Conservation (phyloP, 2,888 invertebrate species). For the Conomelus anceps region DNA sequence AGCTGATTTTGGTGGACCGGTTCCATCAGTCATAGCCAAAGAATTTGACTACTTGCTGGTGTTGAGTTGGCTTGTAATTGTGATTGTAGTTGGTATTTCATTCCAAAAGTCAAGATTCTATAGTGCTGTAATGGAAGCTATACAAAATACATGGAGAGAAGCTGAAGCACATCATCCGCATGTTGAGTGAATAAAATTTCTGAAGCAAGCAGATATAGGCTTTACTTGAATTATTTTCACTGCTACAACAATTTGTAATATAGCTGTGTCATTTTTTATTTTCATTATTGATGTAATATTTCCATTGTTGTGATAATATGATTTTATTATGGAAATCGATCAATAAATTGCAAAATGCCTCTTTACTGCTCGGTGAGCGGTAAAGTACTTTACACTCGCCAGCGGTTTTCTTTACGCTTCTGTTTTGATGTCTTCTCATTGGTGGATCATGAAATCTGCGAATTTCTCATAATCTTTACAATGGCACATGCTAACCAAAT, state of each 20-base stretch:
- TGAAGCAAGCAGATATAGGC: not conserved
- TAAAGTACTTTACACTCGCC: too few species aligned
- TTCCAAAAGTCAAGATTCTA: conserved; percentile 71
- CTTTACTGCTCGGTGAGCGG: too few species aligned
- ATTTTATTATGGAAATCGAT: not conserved
- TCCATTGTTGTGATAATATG: not conserved
- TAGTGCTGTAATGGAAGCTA: conserved; percentile 71
- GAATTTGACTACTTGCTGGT: conserved; percentile 76
- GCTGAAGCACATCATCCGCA: conserved; percentile 77
- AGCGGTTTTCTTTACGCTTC: too few species aligned
- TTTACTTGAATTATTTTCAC: not conserved
- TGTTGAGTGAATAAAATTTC: conserved; percentile 49
- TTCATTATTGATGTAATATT: not conserved
- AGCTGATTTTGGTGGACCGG: conserved; percentile 71
- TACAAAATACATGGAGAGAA: conserved; percentile 82
- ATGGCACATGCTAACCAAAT: too few species aligned
- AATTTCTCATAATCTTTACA: too few species aligned
- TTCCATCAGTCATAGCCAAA: conserved; percentile 66
- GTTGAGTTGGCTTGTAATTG: conserved; percentile 78
- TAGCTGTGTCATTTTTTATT: not conserved
- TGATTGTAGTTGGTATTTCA: conserved; percentile 64
- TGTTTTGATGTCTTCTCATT: too few species aligned
- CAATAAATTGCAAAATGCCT: too few species aligned
- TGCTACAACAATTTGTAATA: not conserved
- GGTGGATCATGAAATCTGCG: too few species aligned